These are phyloP conservation scores for Ranitomeya variabilis DNA, from an alignment of 2,113 vertebrate species.

Conservation along the genomic window DNA sequence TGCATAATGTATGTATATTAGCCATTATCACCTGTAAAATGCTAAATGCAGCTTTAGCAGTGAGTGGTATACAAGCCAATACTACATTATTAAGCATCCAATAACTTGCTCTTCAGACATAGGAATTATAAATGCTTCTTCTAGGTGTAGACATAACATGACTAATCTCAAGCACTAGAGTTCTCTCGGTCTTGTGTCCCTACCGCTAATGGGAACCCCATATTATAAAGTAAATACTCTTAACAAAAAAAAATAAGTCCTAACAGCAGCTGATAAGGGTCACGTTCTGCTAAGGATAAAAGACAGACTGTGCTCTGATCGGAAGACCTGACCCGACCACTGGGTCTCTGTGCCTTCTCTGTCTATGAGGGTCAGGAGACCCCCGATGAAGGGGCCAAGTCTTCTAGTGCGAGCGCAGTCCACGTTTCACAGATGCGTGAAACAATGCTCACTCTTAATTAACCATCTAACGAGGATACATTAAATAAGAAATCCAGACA, in stretches of 20 bases:
- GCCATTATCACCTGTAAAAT: too few relatives aligned
- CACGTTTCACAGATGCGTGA: too few relatives aligned
- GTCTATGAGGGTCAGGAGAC: too few relatives aligned
- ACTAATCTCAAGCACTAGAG: not conserved
- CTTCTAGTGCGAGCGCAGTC: too few relatives aligned
- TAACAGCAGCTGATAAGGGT: not conserved
- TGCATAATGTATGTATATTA: too few relatives aligned
- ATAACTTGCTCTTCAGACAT: not conserved
- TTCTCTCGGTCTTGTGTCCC: not conserved
- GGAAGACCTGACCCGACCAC: too few relatives aligned
- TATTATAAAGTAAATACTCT: not conserved
- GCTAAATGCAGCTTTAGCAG: not conserved
- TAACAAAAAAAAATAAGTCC: too few relatives aligned
- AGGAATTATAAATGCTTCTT: not conserved
- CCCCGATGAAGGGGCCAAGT: too few relatives aligned
- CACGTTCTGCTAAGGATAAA: not conserved
- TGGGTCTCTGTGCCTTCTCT: too few relatives aligned
- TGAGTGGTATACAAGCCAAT: not conserved
- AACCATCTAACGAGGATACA: not conserved
- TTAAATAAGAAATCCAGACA: not conserved
- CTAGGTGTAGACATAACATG: not conserved
- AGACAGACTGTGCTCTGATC: too few relatives aligned
- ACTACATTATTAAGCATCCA: not conserved
- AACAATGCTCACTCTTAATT: not conserved
- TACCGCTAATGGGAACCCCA: not conserved